A percentile compares a stretch with the other conserved stretches of the same genome.
phyloP scores from a whole-genome alignment of 2,888 invertebrate genomes.

The Brenthis hecate region DNA sequence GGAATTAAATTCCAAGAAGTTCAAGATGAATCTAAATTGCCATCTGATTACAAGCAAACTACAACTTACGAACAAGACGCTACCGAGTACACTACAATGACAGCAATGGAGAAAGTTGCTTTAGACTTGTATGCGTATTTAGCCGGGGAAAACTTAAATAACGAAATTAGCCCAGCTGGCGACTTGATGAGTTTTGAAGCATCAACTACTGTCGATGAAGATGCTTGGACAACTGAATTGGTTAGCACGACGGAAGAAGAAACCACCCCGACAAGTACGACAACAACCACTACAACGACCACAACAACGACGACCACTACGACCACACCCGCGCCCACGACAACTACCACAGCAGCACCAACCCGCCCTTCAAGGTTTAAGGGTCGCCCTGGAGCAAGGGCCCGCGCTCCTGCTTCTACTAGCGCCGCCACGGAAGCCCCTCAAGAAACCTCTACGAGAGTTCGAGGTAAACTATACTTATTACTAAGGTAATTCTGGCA shows the following conservation, averaged over 20 bases:
- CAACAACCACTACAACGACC: slow-evolving; percentile 82
- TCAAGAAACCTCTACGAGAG: slow-evolving; percentile 72
- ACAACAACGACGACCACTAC: slow-evolving; percentile 82
- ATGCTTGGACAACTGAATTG: slow-evolving; percentile 72
- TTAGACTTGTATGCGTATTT: slow-evolving; percentile 91
- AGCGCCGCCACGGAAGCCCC: slow-evolving; percentile 71
- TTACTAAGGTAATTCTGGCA: not conserved
- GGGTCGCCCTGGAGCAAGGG: slow-evolving; percentile 68
- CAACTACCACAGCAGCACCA: slow-evolving; percentile 67
- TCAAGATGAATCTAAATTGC: slow-evolving; percentile 69
- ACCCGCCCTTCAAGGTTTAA: slow-evolving; percentile 76
- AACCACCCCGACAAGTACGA: slow-evolving; percentile 76
- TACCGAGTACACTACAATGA: slow-evolving; percentile 85
- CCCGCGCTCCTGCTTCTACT: slow-evolving; percentile 70
- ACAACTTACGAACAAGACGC: slow-evolving; percentile 72
- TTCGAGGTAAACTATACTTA: slow-evolving; percentile 65
- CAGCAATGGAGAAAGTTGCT: slow-evolving; percentile 91
- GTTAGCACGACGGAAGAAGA: slow-evolving; percentile 73
- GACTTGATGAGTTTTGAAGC: slow-evolving; percentile 64
- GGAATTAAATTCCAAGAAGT: slow-evolving; percentile 69
- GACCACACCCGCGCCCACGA: slow-evolving; percentile 75
- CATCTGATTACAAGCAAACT: slow-evolving; percentile 67
- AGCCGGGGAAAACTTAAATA: slow-evolving; percentile 84
- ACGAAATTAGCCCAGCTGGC: slow-evolving; percentile 73
- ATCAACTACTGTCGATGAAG: slow-evolving; percentile 65